A percentile compares a stretch with the other conserved stretches of the same genome.
phyloP scores from a whole-genome alignment of 1,140 invertebrate species.

The Ruditapes philippinarum region DNA sequence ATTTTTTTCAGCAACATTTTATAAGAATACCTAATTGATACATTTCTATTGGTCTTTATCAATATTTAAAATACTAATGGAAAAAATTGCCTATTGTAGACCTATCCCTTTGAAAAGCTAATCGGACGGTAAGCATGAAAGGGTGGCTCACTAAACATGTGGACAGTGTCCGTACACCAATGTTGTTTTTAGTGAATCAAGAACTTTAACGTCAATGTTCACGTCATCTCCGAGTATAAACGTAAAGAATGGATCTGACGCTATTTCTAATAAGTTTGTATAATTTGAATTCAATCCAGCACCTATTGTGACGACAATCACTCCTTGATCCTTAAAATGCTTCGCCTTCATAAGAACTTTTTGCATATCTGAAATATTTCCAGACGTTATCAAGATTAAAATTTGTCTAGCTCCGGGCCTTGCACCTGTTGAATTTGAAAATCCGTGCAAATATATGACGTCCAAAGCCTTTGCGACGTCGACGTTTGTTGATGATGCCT shows the following conservation, averaged over 20 bases:
- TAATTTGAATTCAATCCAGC: neutral
- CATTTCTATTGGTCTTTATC: too few relatives aligned
- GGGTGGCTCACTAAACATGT: neutral
- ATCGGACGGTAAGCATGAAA: too few relatives aligned
- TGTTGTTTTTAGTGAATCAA: neutral
- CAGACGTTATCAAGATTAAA: neutral
- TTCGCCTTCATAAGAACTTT: neutral
- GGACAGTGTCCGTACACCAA: neutral
- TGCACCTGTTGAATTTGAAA: neutral
- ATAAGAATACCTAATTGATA: too few relatives aligned
- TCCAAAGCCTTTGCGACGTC: neutral
- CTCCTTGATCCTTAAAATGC: neutral
- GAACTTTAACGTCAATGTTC: neutral
- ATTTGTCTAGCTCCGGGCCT: neutral
- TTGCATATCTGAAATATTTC: neutral
- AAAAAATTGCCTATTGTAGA: too few relatives aligned
- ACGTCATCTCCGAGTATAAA: constrained; percentile 28
- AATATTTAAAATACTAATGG: too few relatives aligned
- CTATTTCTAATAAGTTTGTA: neutral
- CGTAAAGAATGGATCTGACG: neutral
- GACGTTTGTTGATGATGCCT: neutral
- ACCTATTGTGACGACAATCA: neutral
- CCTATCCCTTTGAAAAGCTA: too few relatives aligned
- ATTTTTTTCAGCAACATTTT: too few relatives aligned
- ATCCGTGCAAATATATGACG: neutral